Evolutionary conservation across 2,797 vertebrate genomes (phyloP).

Genomic region (Gymnoscopelus braueri): DNA sequence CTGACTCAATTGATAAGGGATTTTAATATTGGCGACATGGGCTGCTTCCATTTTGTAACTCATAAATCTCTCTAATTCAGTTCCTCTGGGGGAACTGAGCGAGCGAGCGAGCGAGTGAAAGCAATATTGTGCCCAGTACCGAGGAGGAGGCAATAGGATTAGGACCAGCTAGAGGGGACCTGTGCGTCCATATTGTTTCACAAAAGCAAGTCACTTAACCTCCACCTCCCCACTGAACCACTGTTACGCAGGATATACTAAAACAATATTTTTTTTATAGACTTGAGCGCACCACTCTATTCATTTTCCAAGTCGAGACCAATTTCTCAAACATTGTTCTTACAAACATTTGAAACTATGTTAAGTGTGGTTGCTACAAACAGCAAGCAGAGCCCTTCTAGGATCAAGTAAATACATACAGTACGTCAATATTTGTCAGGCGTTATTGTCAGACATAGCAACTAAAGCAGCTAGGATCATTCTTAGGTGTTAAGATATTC

Average conservation of each 20-base stretch:
- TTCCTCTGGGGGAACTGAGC: slow-evolving; percentile 25
- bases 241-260: slow-evolving; percentile 37
- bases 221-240: slow-evolving; percentile 30
- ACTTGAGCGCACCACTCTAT: slow-evolving; percentile 33
- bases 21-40: neutral
- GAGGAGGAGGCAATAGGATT: slow-evolving; percentile 13
- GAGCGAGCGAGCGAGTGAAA: slow-evolving; percentile 4
- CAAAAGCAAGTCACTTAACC: slow-evolving; percentile 30
- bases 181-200: slow-evolving; percentile 31
- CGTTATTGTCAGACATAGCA: slow-evolving; percentile 16
- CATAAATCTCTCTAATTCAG: slow-evolving; percentile 14
- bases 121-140: slow-evolving; percentile 2
- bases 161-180: slow-evolving; percentile 10
- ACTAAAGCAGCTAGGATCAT: slow-evolving; percentile 32
- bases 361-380: slow-evolving; percentile 32
- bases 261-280: slow-evolving; percentile 42
- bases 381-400: slow-evolving; percentile 53
- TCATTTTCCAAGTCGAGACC: slow-evolving; percentile 13
- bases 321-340: slow-evolving; percentile 28
- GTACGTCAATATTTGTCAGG: slow-evolving; percentile 32
- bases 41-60: neutral
- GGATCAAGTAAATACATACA: slow-evolving; percentile 45
- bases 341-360: slow-evolving; percentile 45
- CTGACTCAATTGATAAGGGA: slow-evolving; percentile 8
- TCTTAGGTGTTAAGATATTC: slow-evolving; percentile 19